A percentile compares a stretch with the other conserved stretches of the same genome.
Evolutionary conservation across 2,888 invertebrate genomes (phyloP).

Genomic region (Noctua pronuba): DNA sequence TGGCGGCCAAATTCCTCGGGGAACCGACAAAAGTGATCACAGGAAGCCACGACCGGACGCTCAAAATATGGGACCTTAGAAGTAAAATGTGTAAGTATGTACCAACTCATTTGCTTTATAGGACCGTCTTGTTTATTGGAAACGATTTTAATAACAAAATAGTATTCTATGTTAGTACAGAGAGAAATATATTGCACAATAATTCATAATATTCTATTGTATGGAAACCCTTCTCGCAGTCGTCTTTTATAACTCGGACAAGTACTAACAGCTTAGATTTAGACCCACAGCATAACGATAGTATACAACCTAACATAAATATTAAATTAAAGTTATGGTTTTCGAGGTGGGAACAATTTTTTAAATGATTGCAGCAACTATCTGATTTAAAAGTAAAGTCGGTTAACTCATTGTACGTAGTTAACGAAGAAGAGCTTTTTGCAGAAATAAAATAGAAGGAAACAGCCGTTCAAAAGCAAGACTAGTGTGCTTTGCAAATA

Average conservation of each 20-base stretch:
- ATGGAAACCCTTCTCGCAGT: conserved; percentile 61
- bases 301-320: conserved; percentile 52
- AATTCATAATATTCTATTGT: conserved; percentile 63
- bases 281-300: conserved; percentile 46
- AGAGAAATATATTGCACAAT: conserved; percentile 62
- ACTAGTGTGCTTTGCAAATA: conserved; percentile 21
- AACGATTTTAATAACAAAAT: conserved; percentile 63
- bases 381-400: conserved; percentile 12
- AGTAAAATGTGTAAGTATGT: conserved; percentile 92
- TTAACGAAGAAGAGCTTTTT: conserved; percentile 33
- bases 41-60: conserved; percentile 99
- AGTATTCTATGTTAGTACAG: conserved; percentile 45
- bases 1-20: conserved; percentile 98
- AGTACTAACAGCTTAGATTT: conserved; percentile 59
- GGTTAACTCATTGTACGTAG: conserved; percentile 1
- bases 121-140: conserved; percentile 52
- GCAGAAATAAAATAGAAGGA: conserved; percentile 36
- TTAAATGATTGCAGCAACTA: conserved; percentile 7
- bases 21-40: conserved; percentile 98
- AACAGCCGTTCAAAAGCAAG: conserved; percentile 19
- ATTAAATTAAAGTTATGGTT: conserved; percentile 42
- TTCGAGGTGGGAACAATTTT: conserved; percentile 31
- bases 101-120: conserved; percentile 60
- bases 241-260: conserved; percentile 58
- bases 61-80: conserved; percentile 99